phyloP scores from a whole-genome alignment of 2,113 vertebrate genomes.

The Pristiophorus japonicus region DNA sequence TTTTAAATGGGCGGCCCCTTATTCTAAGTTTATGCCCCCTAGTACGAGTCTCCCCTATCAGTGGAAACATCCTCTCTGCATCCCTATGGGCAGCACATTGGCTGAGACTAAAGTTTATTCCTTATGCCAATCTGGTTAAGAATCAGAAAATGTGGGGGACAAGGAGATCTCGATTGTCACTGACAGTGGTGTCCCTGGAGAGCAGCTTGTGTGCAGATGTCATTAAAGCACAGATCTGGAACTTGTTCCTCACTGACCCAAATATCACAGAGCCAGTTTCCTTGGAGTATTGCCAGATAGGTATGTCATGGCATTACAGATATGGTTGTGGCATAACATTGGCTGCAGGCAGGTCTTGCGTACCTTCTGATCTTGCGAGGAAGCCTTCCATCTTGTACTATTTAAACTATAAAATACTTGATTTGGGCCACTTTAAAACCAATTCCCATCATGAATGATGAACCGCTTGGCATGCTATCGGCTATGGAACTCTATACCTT shows the following conservation, averaged over 20 bases:
- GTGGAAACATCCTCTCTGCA: too few species aligned
- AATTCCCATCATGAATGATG: not conserved
- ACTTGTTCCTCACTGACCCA: too few species aligned
- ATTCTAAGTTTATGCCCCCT: too few species aligned
- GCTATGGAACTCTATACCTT: not conserved
- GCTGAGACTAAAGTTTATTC: not conserved
- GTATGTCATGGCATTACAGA: not conserved
- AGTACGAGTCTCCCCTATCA: too few species aligned
- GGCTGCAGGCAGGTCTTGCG: not conserved
- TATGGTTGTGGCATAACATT: not conserved
- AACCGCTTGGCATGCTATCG: not conserved
- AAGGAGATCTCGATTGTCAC: not conserved
- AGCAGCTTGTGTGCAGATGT: not conserved
- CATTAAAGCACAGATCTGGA: too few species aligned
- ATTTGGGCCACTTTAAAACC: not conserved
- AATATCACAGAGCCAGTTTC: not conserved
- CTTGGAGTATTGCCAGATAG: not conserved
- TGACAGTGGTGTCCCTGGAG: not conserved
- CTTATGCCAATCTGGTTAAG: not conserved
- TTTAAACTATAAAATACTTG: not conserved
- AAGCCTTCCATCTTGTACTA: not conserved
- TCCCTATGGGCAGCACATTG: not conserved
- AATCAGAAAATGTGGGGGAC: not conserved
- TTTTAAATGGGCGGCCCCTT: too few species aligned
- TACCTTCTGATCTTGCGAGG: not conserved